Conservation (phyloP, 2,113 vertebrate genomes). For the Neopipo cinnamomea region DNA sequence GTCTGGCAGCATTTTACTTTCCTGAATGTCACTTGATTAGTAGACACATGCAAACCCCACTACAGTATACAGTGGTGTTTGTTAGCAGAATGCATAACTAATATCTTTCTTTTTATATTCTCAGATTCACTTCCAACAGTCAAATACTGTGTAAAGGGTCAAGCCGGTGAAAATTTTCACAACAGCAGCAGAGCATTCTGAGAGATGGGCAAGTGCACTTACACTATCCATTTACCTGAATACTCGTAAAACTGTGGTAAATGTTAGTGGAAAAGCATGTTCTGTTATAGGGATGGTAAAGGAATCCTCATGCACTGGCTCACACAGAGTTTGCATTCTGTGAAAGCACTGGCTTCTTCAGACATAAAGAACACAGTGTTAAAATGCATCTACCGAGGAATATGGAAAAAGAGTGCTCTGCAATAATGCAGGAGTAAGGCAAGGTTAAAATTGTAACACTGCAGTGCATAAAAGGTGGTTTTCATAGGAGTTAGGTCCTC, state of each 20-base stretch:
- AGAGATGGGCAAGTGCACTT: neutral
- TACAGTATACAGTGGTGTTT: neutral
- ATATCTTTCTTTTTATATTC: neutral
- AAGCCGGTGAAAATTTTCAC: neutral
- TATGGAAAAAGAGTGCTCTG: neutral
- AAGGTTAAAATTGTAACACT: neutral
- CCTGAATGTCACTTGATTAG: neutral
- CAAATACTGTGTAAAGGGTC: neutral
- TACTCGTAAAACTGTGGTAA: neutral
- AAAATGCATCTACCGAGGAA: neutral
- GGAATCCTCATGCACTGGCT: neutral
- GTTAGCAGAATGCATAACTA: neutral
- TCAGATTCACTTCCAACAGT: neutral
- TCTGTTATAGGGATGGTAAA: neutral
- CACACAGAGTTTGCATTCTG: neutral
- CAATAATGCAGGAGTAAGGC: neutral
- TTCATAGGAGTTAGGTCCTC: neutral
- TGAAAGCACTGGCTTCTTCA: neutral
- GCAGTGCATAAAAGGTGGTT: neutral
- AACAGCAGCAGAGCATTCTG: neutral
- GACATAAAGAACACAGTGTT: neutral
- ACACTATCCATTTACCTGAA: neutral
- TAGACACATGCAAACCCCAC: neutral
- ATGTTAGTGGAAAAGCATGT: neutral
- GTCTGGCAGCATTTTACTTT: neutral